A percentile compares a stretch with the other conserved stretches of the same genome.
phyloP scores from a whole-genome alignment of 2,113 vertebrate species.

The Sula dactylatra region DNA sequence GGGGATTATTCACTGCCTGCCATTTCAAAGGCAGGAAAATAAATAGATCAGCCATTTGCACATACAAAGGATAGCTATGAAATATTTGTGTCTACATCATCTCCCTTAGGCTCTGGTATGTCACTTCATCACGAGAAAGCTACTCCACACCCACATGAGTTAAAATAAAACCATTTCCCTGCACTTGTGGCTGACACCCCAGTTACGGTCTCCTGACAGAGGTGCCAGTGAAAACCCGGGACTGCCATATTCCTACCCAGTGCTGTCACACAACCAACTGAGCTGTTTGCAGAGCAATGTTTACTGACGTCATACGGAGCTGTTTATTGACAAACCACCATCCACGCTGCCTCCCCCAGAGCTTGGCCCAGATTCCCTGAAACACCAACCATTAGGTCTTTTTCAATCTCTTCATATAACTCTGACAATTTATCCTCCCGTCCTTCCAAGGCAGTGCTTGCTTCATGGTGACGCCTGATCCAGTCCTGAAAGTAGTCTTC shows the following conservation, averaged over 20 bases:
- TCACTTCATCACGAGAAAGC: not conserved
- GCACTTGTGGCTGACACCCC: not conserved
- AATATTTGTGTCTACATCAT: not conserved
- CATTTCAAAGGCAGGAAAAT: slow-evolving; percentile 11
- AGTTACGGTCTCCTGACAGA: not conserved
- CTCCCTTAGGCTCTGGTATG: not conserved
- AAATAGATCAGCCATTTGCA: not conserved
- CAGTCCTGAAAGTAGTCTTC: slow-evolving; percentile 76
- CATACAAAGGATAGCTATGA: not conserved
- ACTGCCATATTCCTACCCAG: not conserved
- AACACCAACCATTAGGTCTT: slow-evolving; percentile 81
- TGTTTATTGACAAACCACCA: slow-evolving; percentile 43
- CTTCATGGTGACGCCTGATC: slow-evolving; percentile 82
- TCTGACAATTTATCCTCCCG: slow-evolving; percentile 80
- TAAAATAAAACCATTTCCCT: slow-evolving; percentile 33
- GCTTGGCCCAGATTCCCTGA: slow-evolving; percentile 10
- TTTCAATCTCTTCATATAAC: slow-evolving; percentile 91
- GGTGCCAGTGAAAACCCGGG: not conserved
- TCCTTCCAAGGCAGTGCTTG: slow-evolving; percentile 78
- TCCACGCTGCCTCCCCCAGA: not conserved
- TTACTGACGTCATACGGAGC: slow-evolving; percentile 1
- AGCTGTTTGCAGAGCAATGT: not conserved
- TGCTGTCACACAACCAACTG: not conserved
- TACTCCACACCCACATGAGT: not conserved
- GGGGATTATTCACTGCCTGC: not conserved